Conservation (phyloP, 2,888 invertebrate genomes). For the Limenitis camilla region DNA sequence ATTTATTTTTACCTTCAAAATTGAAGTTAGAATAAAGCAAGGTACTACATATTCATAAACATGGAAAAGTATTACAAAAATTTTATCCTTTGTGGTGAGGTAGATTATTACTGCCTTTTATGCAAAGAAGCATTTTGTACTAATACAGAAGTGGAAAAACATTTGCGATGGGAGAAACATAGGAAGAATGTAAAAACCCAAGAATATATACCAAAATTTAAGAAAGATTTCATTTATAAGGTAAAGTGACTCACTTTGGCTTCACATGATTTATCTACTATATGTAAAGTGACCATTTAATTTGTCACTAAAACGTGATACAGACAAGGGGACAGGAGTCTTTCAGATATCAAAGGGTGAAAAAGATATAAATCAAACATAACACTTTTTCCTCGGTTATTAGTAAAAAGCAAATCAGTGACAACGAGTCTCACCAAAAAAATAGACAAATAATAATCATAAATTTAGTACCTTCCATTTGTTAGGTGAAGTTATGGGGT, state of each 20-base stretch:
- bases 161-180: slow-evolving; percentile 48
- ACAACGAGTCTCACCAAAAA: too few species aligned
- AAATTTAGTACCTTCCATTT: too few species aligned
- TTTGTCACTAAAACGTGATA: too few species aligned
- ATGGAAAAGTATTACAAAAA: slow-evolving; percentile 35
- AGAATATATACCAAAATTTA: slow-evolving; percentile 33
- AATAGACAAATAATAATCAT: too few species aligned
- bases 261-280: too few species aligned
- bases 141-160: slow-evolving; percentile 38
- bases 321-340: too few species aligned
- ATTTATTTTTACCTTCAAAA: not conserved
- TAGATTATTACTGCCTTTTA: slow-evolving; percentile 43
- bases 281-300: too few species aligned
- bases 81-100: slow-evolving; percentile 46
- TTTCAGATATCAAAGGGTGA: too few species aligned
- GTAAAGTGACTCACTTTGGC: slow-evolving; percentile 26
- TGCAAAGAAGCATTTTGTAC: slow-evolving; percentile 40
- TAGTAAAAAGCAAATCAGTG: too few species aligned
- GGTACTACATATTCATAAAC: not conserved
- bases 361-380: too few species aligned
- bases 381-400: too few species aligned
- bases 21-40: not conserved
- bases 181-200: slow-evolving; percentile 36
- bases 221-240: slow-evolving; percentile 44
- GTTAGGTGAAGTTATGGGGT: too few species aligned